Evolutionary conservation across 2,797 vertebrate genomes (phyloP).

Genomic region (Xiphorhynchus erythropygius): DNA sequence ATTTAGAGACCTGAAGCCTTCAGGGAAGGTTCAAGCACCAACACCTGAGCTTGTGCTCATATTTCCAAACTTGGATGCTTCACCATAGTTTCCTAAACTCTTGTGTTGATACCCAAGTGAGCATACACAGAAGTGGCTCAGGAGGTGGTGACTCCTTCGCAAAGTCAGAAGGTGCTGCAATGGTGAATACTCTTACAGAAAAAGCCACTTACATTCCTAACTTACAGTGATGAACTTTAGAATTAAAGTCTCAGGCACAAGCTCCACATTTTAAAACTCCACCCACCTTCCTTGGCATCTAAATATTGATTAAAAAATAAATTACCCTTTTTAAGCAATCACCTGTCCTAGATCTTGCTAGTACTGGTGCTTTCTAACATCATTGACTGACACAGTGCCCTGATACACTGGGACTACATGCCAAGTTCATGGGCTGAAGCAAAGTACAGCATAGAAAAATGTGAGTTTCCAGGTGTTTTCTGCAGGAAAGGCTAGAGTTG

Average conservation of each 20-base stretch:
- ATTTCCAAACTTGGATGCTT: not conserved
- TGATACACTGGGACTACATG: not conserved
- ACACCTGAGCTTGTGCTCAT: not conserved
- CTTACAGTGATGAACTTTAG: not conserved
- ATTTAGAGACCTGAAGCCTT: not conserved
- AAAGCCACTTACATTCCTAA: not conserved
- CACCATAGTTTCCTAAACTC: not conserved
- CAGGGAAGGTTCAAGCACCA: not conserved
- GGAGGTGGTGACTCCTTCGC: not conserved
- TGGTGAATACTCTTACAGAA: not conserved
- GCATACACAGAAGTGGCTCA: not conserved
- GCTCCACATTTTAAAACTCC: not conserved
- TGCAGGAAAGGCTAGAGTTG: not conserved
- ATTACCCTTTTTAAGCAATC: not conserved
- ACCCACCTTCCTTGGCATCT: not conserved
- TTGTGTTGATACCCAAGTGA: not conserved
- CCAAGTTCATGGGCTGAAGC: not conserved
- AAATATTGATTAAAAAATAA: not conserved
- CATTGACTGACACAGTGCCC: accelerated
- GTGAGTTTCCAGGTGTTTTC: not conserved
- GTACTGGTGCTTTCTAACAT: not conserved
- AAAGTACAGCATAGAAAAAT: not conserved
- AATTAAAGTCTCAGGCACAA: not conserved
- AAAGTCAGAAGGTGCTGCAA: not conserved
- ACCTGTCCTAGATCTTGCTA: not conserved